Percentiles rank a stretch among this genome's conserved stretches.
phyloP scores from a whole-genome alignment of 2,888 invertebrate genomes.

The Lasioglossum villosulum region DNA sequence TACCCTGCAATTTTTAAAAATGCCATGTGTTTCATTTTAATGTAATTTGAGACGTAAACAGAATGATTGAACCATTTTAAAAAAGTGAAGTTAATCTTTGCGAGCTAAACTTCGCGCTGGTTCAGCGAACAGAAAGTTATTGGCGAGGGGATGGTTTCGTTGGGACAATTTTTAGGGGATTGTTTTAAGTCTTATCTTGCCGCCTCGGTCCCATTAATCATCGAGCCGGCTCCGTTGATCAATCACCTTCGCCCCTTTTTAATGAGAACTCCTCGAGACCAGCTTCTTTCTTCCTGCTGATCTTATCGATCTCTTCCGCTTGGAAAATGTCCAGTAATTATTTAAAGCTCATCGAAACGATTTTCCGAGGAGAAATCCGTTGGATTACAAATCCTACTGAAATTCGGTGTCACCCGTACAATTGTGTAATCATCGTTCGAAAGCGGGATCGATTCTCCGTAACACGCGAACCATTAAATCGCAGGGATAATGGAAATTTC shows the following conservation, averaged over 20 bases:
- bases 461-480: conserved; percentile 16
- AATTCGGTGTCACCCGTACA: background rate
- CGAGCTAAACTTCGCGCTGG: background rate
- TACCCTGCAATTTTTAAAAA: no score
- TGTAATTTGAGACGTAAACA: background rate
- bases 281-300: background rate
- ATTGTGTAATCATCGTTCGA: background rate
- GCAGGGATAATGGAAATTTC: conserved; percentile 21
- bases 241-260: background rate
- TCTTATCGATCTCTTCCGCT: background rate
- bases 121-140: background rate
- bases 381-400: background rate
- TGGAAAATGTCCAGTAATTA: background rate
- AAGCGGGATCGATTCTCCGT: background rate
- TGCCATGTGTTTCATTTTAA: background rate
- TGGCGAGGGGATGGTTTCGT: no score
- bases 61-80: background rate
- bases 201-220: background rate
- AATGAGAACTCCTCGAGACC: background rate
- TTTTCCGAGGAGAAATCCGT: background rate
- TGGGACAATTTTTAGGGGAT: background rate
- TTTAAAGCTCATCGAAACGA: background rate
- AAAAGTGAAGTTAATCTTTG: background rate
- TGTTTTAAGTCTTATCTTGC: background rate
- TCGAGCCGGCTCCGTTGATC: background rate